Conservation (phyloP, 2,797 vertebrate species). For the Macropodus opercularis region DNA sequence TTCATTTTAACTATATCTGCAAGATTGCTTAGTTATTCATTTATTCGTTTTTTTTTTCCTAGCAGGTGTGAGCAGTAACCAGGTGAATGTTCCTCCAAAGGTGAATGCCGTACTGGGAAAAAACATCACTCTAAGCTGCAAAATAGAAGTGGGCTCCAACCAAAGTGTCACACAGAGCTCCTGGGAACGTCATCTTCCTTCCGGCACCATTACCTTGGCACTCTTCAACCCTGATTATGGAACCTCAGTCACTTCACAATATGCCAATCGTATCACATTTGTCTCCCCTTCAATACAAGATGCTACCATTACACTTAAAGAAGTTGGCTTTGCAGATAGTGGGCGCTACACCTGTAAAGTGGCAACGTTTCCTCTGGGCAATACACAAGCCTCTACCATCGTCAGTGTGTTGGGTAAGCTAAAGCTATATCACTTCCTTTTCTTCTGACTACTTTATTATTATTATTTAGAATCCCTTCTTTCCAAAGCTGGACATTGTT, state of each 20-base stretch:
- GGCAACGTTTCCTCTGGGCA: conserved; percentile 94
- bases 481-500: conserved; percentile 34
- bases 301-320: conserved; percentile 89
- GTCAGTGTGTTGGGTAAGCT: conserved; percentile 92
- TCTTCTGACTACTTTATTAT: conserved; percentile 10
- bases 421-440: conserved; percentile 5
- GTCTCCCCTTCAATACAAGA: conserved; percentile 89
- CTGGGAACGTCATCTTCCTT: conserved; percentile 90
- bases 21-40: conserved; percentile 20
- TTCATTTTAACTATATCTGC: conserved; percentile 19
- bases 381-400: conserved; percentile 87
- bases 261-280: conserved; percentile 88
- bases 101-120: conserved; percentile 93
- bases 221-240: conserved; percentile 93
- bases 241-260: conserved; percentile 87
- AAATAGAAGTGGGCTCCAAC: conserved; percentile 90
- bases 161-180: conserved; percentile 91
- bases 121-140: conserved; percentile 91
- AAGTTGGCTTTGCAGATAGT: conserved; percentile 89
- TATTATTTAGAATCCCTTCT: conserved; percentile 26
- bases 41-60: conserved; percentile 28
- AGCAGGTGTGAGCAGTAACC: conserved; percentile 88
- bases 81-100: conserved; percentile 87
- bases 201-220: conserved; percentile 87
- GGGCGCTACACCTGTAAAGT: conserved; percentile 95